Evolutionary conservation across 2,113 vertebrate species (phyloP), one percentile per base, ranked within the genome.

Genomic region (Aramus guarauna): DNA sequence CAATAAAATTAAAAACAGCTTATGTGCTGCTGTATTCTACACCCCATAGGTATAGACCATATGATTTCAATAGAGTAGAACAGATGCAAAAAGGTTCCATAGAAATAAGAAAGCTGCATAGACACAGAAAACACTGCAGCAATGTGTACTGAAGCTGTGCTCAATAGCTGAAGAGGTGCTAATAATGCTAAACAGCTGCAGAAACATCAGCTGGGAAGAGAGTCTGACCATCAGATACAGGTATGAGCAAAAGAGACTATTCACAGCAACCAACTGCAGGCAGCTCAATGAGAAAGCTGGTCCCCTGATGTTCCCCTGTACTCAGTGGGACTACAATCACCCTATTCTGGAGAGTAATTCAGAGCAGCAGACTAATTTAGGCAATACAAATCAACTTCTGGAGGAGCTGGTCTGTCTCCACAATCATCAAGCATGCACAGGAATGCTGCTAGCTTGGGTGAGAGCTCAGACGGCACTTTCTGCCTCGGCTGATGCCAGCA

Each of bases 1-100:
- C 58, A 91, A 69, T 60, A 85, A 85, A 84, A 96, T 68, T 80
- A 72, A 94, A 95, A 95, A 32, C 62, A 95, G 69, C 27, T 85
- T 81, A 72, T 19, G 29, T 73, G 56, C 62, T 92, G 45, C 86
- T 89, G 41, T 79, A 34, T 76, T 92, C 66, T 88, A 58, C 58
- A 79, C 36, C 30, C 41, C 67, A 47, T 15, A 95, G 86, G 84
- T 95, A 85, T 9, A 63, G 36, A 81, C 24, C 68, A 75, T 22
- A 48, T 37, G 48, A 91, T 68, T 82, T 64, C 89, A 85, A 74
- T 29, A 77, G 29, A 68, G 32, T 41, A 83, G 74, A 84, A 78
- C 9, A 80, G 41, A 95, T 55, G 23, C n/a, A 55, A 45, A 82
- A 78, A 36, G 2, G 9, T 78, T 79, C 23, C 63, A 80, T 0